Conservation (phyloP, 2,113 vertebrate species). For the Cichladusa arquata region DNA sequence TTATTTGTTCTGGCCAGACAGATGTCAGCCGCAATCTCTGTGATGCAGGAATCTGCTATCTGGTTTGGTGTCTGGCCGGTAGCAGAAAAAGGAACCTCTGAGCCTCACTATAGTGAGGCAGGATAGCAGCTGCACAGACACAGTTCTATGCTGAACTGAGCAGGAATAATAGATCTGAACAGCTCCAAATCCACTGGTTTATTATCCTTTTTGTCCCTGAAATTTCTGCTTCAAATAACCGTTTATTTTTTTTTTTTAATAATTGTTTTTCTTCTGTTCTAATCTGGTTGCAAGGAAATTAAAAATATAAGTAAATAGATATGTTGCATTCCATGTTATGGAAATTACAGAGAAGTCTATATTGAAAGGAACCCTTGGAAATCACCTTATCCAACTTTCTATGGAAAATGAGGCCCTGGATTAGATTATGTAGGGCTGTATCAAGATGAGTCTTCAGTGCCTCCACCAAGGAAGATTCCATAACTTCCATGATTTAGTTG, state of each 20-base stretch:
- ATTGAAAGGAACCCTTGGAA: not conserved
- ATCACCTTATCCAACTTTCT: not conserved
- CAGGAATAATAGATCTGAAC: not conserved
- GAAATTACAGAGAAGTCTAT: not conserved
- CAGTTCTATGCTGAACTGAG: not conserved
- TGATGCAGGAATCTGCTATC: not conserved
- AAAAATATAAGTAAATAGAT: not conserved
- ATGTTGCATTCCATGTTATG: not conserved
- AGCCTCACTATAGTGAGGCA: not conserved
- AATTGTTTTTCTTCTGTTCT: not conserved
- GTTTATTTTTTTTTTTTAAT: not conserved
- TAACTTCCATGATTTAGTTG: not conserved
- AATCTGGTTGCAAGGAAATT: not conserved
- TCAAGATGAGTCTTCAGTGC: not conserved
- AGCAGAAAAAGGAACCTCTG: not conserved
- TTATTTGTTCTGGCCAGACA: not conserved
- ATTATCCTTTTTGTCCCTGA: not conserved
- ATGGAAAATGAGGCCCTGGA: rapidly evolving
- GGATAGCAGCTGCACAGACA: not conserved
- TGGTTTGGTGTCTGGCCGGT: not conserved
- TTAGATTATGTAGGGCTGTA: not conserved
- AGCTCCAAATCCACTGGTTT: not conserved
- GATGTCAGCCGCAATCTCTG: not conserved
- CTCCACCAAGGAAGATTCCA: not conserved
- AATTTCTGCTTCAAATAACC: not conserved